Evolutionary conservation across 2,797 vertebrate genomes (phyloP).

Genomic region (Buphagus erythrorhynchus): DNA sequence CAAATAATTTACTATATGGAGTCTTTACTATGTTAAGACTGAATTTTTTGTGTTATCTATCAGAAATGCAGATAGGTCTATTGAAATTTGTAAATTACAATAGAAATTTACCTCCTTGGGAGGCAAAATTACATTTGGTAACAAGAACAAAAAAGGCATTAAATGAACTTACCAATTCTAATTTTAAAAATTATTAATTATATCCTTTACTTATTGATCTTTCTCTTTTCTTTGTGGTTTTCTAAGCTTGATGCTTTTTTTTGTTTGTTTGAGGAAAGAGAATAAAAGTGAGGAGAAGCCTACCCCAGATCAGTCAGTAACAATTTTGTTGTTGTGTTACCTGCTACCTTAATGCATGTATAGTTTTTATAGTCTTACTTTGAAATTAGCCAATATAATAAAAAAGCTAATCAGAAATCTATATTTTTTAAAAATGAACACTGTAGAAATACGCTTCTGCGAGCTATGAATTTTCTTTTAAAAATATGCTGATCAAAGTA

Average conservation of each 20-base stretch:
- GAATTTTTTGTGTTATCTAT: background rate
- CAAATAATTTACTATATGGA: background rate
- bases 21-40: background rate
- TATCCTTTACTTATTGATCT: background rate
- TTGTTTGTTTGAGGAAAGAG: background rate
- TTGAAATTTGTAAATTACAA: background rate
- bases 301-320: background rate
- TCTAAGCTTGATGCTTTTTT: background rate
- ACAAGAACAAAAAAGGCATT: background rate
- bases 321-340: background rate
- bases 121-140: background rate
- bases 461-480: background rate
- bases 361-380: background rate
- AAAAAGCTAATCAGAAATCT: background rate
- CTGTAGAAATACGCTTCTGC: background rate
- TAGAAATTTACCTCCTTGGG: background rate
- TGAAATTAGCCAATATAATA: background rate
- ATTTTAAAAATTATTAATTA: background rate
- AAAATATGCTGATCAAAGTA: background rate
- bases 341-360: background rate
- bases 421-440: fast-evolving
- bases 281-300: background rate
- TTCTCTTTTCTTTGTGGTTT: background rate
- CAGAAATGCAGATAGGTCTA: background rate
- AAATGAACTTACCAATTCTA: background rate